Percentiles rank a stretch among this genome's conserved stretches.
phyloP scores from a whole-genome alignment of 2,888 invertebrate genomes.

The Chaitophorus viminalis region DNA sequence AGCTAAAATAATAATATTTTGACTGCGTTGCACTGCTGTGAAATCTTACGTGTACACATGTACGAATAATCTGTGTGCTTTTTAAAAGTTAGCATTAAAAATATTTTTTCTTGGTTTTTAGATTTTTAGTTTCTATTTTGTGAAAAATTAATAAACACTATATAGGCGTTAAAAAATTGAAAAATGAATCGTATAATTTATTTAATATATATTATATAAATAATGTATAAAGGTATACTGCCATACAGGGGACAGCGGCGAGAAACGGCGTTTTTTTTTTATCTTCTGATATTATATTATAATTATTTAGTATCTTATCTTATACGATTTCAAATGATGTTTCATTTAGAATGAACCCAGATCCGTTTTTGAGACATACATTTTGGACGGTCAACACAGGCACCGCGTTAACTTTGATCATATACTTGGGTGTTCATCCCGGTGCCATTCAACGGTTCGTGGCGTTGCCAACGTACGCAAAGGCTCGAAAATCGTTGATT shows the following conservation, averaged over 20 bases:
- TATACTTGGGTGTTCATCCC: conserved; percentile 70
- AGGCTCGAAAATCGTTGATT: conserved; percentile 17
- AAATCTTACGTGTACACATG: too few species aligned
- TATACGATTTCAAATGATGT: background rate
- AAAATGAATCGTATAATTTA: too few species aligned
- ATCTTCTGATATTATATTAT: background rate
- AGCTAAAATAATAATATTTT: too few species aligned
- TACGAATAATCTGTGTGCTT: too few species aligned
- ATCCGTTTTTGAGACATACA: conserved; percentile 82
- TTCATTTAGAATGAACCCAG: conserved; percentile 76
- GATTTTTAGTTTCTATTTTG: too few species aligned
- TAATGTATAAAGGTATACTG: background rate
- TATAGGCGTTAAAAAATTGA: too few species aligned
- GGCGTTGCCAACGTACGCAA: conserved; percentile 70
- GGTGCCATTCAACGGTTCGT: conserved; percentile 73
- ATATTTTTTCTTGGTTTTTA: too few species aligned
- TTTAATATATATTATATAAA: background rate
- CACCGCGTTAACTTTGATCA: background rate
- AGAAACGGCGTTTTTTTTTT: too few species aligned
- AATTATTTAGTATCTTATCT: background rate
- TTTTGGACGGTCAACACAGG: conserved; percentile 83
- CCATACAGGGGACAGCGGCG: background rate
- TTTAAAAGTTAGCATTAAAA: too few species aligned
- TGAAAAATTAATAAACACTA: too few species aligned
- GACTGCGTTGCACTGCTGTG: too few species aligned